phyloP scores from a whole-genome alignment of 1,140 invertebrate genomes.

The Cydia fagiglandana region DNA sequence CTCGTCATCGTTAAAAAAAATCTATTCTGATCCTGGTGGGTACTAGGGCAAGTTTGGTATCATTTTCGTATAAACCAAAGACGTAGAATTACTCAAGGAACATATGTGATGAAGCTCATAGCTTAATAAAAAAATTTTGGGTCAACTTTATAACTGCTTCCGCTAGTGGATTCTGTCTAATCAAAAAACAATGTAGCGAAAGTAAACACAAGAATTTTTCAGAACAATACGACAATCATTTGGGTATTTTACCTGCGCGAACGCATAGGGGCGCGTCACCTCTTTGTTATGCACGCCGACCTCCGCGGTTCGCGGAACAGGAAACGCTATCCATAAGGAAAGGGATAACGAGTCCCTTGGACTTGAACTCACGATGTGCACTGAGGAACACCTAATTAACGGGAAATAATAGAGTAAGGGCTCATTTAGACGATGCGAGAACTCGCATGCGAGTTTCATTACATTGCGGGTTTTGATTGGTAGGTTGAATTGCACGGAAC shows the following conservation, averaged over 20 bases:
- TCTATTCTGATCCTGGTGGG: too few relatives aligned
- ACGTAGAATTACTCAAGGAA: too few relatives aligned
- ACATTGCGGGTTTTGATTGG: too few relatives aligned
- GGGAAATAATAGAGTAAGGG: not conserved
- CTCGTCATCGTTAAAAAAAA: too few relatives aligned
- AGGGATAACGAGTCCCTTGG: constrained; percentile 13
- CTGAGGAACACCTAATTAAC: not conserved
- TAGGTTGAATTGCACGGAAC: too few relatives aligned
- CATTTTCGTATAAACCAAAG: too few relatives aligned
- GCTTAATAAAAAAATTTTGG: too few relatives aligned
- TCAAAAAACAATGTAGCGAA: not conserved
- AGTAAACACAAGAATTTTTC: not conserved
- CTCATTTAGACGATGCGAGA: too few relatives aligned
- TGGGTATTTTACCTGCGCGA: not conserved
- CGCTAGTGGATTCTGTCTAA: not conserved
- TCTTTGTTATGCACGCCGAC: constrained; percentile 18
- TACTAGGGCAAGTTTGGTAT: too few relatives aligned
- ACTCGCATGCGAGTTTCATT: too few relatives aligned
- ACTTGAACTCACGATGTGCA: not conserved
- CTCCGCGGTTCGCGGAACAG: constrained; percentile 21
- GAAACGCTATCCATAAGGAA: constrained; percentile 9
- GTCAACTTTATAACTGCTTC: too few relatives aligned
- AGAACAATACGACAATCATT: not conserved
- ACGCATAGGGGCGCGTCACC: not conserved
- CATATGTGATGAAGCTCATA: too few relatives aligned